These are phyloP conservation scores for Hetaerina americana DNA, from an alignment of 1,140 invertebrate species.

Conservation along the genomic window DNA sequence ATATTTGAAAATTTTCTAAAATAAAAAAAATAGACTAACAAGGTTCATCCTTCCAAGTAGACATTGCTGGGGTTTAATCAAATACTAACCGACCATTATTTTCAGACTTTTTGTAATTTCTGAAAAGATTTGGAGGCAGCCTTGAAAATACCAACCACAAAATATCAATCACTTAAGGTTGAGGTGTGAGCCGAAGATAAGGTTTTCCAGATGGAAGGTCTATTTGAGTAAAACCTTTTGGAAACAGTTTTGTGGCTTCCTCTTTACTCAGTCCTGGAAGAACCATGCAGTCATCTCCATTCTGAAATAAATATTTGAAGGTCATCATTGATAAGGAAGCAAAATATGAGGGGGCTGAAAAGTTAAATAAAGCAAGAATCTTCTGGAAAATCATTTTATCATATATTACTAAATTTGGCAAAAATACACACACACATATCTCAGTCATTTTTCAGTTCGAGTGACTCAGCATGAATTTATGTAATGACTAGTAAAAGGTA, in stretches of 20 bases:
- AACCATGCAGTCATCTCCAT: constrained; percentile 72
- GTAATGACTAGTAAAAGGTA: neutral
- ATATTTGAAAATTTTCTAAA: too few relatives aligned
- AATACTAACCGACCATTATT: too few relatives aligned
- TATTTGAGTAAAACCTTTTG: constrained; percentile 46
- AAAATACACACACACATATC: neutral
- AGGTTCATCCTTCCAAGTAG: too few relatives aligned
- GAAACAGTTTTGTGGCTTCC: constrained; percentile 53
- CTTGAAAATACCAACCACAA: too few relatives aligned
- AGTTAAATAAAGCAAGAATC: constrained; percentile 1
- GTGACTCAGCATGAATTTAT: neutral
- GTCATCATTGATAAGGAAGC: neutral
- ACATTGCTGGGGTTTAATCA: too few relatives aligned
- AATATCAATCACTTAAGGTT: too few relatives aligned
- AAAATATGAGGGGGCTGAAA: constrained; percentile 1
- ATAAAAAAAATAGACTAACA: too few relatives aligned
- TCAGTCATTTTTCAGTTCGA: neutral
- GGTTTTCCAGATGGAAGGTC: constrained; percentile 65
- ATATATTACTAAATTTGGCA: neutral
- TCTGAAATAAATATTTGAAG: constrained; percentile 27
- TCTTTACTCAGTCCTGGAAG: constrained; percentile 56
- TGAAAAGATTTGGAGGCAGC: too few relatives aligned
- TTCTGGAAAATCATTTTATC: neutral
- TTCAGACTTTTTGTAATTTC: too few relatives aligned
- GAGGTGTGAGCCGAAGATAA: constrained; percentile 58